These are phyloP conservation scores for Meganola albula DNA, from an alignment of 2,888 invertebrate species.

Conservation along the genomic window DNA sequence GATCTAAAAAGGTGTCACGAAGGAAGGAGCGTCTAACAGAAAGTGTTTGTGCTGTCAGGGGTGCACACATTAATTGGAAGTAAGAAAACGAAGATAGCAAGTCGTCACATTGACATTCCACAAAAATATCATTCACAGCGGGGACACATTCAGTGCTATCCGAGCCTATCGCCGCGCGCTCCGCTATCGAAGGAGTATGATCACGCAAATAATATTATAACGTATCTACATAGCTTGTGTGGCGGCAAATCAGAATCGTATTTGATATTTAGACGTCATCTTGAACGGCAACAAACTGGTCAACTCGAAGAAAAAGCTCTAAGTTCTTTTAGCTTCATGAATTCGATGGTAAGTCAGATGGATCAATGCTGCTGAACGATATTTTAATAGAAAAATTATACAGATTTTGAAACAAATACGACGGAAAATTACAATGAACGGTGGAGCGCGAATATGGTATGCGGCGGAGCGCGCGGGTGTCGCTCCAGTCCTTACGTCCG, in stretches of 20 bases:
- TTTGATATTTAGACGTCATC: slow-evolving; percentile 1
- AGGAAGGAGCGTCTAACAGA: slow-evolving; percentile 73
- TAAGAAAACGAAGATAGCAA: slow-evolving; percentile 41
- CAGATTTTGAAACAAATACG: neutral
- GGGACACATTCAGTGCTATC: slow-evolving; percentile 59
- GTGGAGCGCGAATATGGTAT: neutral
- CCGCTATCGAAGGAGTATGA: slow-evolving; percentile 52
- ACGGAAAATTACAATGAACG: neutral
- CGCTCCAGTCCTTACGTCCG: slow-evolving; percentile 84
- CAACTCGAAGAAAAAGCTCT: slow-evolving; percentile 17
- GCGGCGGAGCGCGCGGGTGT: slow-evolving; percentile 58
- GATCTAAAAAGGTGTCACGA: slow-evolving; percentile 76
- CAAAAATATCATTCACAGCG: slow-evolving; percentile 63
- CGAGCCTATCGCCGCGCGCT: slow-evolving; percentile 62
- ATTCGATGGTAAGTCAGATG: slow-evolving; percentile 8
- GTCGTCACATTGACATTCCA: slow-evolving; percentile 65
- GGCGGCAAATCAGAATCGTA: slow-evolving; percentile 9
- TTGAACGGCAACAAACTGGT: neutral
- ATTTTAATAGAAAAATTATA: too few species aligned
- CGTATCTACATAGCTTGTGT: slow-evolving; percentile 25
- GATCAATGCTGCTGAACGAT: too few species aligned
- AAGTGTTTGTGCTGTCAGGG: slow-evolving; percentile 63
- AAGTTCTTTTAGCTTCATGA: slow-evolving; percentile 13
- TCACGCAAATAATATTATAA: slow-evolving; percentile 24
- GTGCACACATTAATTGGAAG: slow-evolving; percentile 64